These are phyloP conservation scores for Microtus richardsoni DNA, from an alignment of 2,113 vertebrate genomes.

Conservation along the genomic window DNA sequence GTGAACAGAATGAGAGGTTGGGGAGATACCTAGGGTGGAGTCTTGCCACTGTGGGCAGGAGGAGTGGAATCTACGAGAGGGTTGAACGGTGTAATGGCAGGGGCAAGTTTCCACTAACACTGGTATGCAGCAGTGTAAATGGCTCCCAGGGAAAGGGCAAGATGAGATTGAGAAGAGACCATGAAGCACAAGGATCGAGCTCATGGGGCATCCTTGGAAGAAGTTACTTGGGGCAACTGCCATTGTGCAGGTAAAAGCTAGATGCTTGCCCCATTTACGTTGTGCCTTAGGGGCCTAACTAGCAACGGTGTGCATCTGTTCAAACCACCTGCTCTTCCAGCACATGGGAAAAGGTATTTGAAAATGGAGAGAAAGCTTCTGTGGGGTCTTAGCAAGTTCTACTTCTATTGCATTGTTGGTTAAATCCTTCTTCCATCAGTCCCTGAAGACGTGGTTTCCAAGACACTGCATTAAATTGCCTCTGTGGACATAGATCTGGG, in stretches of 20 bases:
- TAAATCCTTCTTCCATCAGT: neutral
- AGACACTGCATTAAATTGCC: neutral
- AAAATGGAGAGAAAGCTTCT: neutral
- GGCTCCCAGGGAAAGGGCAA: neutral
- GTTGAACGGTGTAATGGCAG: neutral
- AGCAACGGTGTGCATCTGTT: neutral
- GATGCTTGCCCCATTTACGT: neutral
- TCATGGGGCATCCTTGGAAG: neutral
- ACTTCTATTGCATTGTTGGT: neutral
- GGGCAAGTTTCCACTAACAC: neutral
- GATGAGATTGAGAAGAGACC: neutral
- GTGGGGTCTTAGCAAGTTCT: neutral
- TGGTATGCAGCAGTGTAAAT: neutral
- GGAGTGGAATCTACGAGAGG: neutral
- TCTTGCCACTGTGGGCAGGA: neutral
- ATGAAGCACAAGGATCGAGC: neutral
- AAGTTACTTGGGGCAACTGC: neutral
- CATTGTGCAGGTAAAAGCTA: neutral
- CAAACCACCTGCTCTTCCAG: neutral
- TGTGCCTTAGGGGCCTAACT: accelerated
- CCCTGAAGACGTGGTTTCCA: neutral
- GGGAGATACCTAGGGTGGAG: neutral
- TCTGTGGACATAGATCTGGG: neutral
- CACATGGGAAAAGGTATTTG: neutral
- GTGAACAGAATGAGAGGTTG: neutral